Evolutionary conservation across 2,113 vertebrate genomes (phyloP), one percentile per base, ranked within the genome.

Genomic region (Myocastor coypus): DNA sequence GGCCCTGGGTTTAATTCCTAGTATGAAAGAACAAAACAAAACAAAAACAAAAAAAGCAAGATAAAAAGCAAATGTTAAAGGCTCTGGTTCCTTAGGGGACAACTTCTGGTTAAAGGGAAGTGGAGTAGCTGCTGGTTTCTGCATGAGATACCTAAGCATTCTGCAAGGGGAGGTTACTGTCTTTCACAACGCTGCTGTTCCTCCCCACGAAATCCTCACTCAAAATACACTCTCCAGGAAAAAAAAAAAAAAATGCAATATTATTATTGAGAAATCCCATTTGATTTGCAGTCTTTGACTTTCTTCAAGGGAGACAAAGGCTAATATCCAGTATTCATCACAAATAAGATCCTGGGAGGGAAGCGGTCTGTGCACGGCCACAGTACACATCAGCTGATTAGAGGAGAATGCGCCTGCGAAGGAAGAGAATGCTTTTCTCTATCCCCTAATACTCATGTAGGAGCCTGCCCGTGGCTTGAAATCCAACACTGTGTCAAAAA

Each of bases 251-350:
- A 63, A 80, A 91, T 73, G 3, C 24, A 52, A 14, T 46, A 68
- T 93, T 32, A 88, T 64, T 89, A 46, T 71, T 52, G 32, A 91
- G 42, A 97, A 73, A 42, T 81, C 30, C 50, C 69, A n/a, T 87
- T 95, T 52, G 24, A 75, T 89, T 61, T 89, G 0, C 12, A 61
- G 5, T 61, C 85, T 95, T 92, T 75, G 55, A 66, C 28, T 87
- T 89, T 91, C 30, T 40, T 81, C 57, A 61, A 16, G 46, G 26
- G 19, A 92, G 30, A 80, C 37, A 69, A 83, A 96, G 24, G 11
- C n/a, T 82, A 86, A 91, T 66, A 37, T 5, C n/a, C 57, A 64
- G 2, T n/a, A 68, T 92, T 94, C 46, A 40, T 57, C 59, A 11
- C 42, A 19, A 86, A 63, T 66, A 92, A 28, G 4, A 83, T n/a